phyloP scores from a whole-genome alignment of 2,113 vertebrate genomes.

The Mohoua ochrocephala region DNA sequence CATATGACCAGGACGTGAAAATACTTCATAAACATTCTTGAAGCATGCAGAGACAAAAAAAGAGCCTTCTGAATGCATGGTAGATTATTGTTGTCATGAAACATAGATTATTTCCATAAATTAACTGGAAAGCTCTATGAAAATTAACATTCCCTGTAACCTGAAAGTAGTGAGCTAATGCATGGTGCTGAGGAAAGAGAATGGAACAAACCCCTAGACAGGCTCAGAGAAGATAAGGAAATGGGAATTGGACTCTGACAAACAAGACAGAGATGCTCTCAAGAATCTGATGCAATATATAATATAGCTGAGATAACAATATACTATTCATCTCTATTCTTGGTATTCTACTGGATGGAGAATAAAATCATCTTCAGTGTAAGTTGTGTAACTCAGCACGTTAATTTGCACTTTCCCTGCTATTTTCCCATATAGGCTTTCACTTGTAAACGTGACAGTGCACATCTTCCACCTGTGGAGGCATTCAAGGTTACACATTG shows the following conservation, averaged over 20 bases:
- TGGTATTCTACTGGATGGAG: background rate
- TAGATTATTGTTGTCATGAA: background rate
- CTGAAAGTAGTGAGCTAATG: background rate
- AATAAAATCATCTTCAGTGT: background rate
- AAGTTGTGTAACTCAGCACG: background rate
- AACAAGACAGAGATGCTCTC: background rate
- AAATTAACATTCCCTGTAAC: background rate
- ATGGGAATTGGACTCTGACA: background rate
- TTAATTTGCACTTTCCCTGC: background rate
- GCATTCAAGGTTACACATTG: background rate
- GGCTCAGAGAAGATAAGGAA: background rate
- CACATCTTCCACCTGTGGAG: background rate
- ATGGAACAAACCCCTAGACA: background rate
- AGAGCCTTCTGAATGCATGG: background rate
- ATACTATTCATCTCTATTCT: background rate
- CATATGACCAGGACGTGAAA: background rate
- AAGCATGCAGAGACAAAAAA: background rate
- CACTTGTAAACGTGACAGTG: background rate
- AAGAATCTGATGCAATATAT: background rate
- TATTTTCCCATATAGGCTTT: background rate
- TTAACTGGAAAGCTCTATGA: background rate
- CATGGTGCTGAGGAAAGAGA: background rate
- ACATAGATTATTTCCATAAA: background rate
- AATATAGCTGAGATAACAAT: background rate
- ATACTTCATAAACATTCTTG: background rate